phyloP scores from a whole-genome alignment of 2,797 vertebrate species.

The Micropoecilia bifurca region DNA sequence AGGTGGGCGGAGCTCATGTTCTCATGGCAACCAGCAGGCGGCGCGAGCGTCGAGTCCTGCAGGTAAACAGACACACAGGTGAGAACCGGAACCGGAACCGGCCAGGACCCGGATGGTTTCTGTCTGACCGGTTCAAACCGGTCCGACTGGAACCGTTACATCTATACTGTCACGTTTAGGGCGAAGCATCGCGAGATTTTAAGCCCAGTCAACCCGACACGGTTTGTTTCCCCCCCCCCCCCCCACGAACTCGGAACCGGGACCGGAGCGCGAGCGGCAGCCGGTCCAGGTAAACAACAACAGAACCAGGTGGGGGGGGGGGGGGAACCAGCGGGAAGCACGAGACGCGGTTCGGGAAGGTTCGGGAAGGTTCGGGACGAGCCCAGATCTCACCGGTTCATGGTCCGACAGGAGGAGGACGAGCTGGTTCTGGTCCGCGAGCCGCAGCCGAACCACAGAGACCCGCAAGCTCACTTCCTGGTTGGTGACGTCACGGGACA shows the following conservation, averaged over 20 bases:
- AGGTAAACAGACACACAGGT: background rate
- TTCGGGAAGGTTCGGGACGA: background rate
- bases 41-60: constrained; percentile 41
- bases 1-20: constrained; percentile 59
- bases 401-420: constrained; percentile 32
- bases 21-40: constrained; percentile 13
- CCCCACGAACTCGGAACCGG: constrained; percentile 34
- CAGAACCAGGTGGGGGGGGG: too few species aligned
- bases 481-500: constrained; percentile 62
- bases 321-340: constrained; percentile 24
- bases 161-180: background rate
- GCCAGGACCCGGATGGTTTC: background rate
- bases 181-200: constrained; percentile 50
- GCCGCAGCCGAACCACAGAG: constrained; percentile 38
- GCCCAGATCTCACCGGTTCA: constrained; percentile 62
- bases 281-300: background rate
- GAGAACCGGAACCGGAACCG: background rate
- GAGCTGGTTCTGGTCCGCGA: constrained; percentile 39
- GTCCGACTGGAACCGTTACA: background rate
- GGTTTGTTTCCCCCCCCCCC: constrained; percentile 14
- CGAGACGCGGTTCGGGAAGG: constrained; percentile 6
- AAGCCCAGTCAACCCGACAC: background rate
- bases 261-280: constrained; percentile 14
- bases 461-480: constrained; percentile 63
- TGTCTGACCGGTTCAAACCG: background rate